These are phyloP conservation scores for Leucophenga maculata DNA, from an alignment of 2,888 invertebrate genomes.

Conservation along the genomic window DNA sequence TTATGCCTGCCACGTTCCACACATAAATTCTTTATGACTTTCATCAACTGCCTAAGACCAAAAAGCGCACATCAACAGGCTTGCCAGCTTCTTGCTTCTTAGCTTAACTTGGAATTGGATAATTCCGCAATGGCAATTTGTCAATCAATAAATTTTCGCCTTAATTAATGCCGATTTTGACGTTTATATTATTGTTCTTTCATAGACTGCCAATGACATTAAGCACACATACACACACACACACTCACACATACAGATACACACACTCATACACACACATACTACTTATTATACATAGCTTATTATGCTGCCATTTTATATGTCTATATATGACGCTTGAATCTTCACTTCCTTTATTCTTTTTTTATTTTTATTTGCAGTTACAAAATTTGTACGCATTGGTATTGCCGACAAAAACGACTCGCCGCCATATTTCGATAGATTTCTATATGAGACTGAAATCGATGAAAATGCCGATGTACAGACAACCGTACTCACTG, in stretches of 20 bases:
- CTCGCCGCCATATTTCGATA: constrained; percentile 98
- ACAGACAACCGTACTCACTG: constrained; percentile 95
- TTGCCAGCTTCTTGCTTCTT: background rate
- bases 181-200: background rate
- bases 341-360: constrained; percentile 9
- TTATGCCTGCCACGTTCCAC: constrained; percentile 56
- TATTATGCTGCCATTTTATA: background rate
- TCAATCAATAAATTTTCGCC: constrained; percentile 58
- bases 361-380: constrained; percentile 76
- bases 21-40: constrained; percentile 45
- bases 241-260: background rate
- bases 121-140: constrained; percentile 46
- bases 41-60: no score
- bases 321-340: constrained; percentile 14
- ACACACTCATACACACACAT: background rate
- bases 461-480: constrained; percentile 98
- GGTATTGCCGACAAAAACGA: constrained; percentile 99
- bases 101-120: background rate
- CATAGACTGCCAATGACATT: background rate
- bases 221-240: background rate
- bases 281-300: background rate
- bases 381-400: constrained; percentile 97
- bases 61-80: no score
- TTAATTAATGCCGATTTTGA: constrained; percentile 47
- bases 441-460: constrained; percentile 95